phyloP scores from a whole-genome alignment of 30 jellyfish, hydroid and myxozoan genomes.

The Mastigias papua region DNA sequence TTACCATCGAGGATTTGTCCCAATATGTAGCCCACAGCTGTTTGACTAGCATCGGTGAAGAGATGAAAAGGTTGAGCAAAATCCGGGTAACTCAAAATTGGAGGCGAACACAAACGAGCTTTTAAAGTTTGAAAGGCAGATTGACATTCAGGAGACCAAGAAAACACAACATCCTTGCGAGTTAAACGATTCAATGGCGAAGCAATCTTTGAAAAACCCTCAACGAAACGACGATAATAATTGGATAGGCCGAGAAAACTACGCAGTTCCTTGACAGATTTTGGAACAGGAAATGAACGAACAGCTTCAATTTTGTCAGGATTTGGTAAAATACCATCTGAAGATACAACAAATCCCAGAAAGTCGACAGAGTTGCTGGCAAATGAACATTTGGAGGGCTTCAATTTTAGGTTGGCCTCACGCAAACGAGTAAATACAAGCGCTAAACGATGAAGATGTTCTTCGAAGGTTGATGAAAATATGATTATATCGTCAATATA shows the following conservation, averaged over 20 bases:
- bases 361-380: slow-evolving; percentile 43
- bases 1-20: no score
- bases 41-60: slow-evolving; percentile 65
- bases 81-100: slow-evolving; percentile 59
- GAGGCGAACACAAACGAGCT: slow-evolving; percentile 39
- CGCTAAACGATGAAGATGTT: slow-evolving; percentile 37
- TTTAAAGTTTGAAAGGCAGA: slow-evolving; percentile 25
- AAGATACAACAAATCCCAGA: slow-evolving; percentile 73
- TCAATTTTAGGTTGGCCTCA: slow-evolving; percentile 63
- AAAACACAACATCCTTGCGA: slow-evolving; percentile 14
- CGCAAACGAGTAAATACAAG: slow-evolving; percentile 63
- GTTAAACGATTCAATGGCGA: slow-evolving; percentile 42
- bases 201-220: slow-evolving; percentile 47
- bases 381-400: slow-evolving; percentile 66
- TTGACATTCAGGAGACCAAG: slow-evolving; percentile 36
- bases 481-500: slow-evolving; percentile 65
- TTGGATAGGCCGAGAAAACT: background rate
- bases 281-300: slow-evolving; percentile 30
- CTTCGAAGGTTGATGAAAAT: slow-evolving; percentile 39
- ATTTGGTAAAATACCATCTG: slow-evolving; percentile 69
- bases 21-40: slow-evolving; percentile 49
- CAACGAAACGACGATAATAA: slow-evolving; percentile 62
- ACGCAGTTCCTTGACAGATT: slow-evolving; percentile 23
- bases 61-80: slow-evolving; percentile 40
- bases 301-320: slow-evolving; percentile 49